Evolutionary conservation across 1,140 invertebrate genomes (phyloP).

Genomic region (Brachionus sp.): DNA sequence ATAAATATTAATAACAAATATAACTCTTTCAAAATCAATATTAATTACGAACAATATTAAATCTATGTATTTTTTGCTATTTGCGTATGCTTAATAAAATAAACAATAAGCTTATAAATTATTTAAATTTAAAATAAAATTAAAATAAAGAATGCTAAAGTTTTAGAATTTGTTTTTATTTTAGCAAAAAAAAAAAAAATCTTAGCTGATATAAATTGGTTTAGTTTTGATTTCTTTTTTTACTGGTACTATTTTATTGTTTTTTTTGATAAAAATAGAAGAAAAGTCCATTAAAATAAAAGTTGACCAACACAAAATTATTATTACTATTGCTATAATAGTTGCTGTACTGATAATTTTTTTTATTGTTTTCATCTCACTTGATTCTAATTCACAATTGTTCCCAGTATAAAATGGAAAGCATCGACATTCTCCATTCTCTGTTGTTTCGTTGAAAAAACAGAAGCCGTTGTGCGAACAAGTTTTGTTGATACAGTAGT

Average conservation of each 20-base stretch:
- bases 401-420: background rate
- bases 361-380: background rate
- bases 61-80: too few species aligned
- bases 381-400: constrained; percentile 28
- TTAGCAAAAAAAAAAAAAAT: too few species aligned
- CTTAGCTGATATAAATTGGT: background rate
- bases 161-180: too few species aligned
- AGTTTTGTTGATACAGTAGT: background rate
- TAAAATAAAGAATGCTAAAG: too few species aligned
- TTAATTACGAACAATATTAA: too few species aligned
- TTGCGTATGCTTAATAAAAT: too few species aligned
- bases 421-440: background rate
- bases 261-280: background rate
- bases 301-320: background rate
- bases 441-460: background rate
- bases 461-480: background rate
- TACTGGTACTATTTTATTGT: background rate
- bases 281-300: background rate
- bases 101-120: too few species aligned
- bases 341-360: background rate
- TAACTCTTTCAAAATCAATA: too few species aligned
- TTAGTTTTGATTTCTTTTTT: background rate
- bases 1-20: too few species aligned
- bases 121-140: too few species aligned
- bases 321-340: background rate